Evolutionary conservation across 2,888 invertebrate species (phyloP).

Genomic region (Netelia virgata): DNA sequence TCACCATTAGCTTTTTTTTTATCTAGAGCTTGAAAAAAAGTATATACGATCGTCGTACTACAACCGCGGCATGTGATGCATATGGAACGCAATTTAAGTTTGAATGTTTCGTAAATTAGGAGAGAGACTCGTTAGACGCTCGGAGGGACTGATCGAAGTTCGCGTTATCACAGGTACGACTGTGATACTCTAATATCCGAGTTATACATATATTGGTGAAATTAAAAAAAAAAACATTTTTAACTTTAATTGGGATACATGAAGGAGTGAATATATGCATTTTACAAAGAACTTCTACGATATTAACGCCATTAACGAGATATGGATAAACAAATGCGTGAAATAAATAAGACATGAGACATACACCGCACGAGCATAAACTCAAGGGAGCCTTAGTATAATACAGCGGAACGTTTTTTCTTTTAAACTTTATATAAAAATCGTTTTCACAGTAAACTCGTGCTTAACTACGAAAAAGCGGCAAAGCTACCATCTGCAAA

Average conservation of each 20-base stretch:
- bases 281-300: constrained; percentile 70
- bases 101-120: constrained; percentile 10
- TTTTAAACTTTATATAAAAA: constrained; percentile 73
- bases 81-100: constrained; percentile 10
- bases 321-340: constrained; percentile 73
- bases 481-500: constrained; percentile 84
- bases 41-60: constrained; percentile 67
- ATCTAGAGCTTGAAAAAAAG: constrained; percentile 74
- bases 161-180: constrained; percentile 57
- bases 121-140: constrained; percentile 1
- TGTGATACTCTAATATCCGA: constrained; percentile 38
- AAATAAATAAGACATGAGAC: constrained; percentile 84
- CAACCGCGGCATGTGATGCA: constrained; percentile 61
- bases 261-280: constrained; percentile 69
- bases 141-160: constrained; percentile 58
- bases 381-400: constrained; percentile 80
- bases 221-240: constrained; percentile 1
- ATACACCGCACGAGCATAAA: constrained; percentile 84
- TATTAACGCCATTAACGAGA: constrained; percentile 72
- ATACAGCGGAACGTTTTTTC: constrained; percentile 76
- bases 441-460: constrained; percentile 82
- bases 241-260: constrained; percentile 41
- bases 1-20: constrained; percentile 80
- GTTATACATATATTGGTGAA: constrained; percentile 39
- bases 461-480: constrained; percentile 84